These are phyloP conservation scores for Nycticryphes semicollaris DNA, from an alignment of 2,113 vertebrate genomes.

Conservation along the genomic window DNA sequence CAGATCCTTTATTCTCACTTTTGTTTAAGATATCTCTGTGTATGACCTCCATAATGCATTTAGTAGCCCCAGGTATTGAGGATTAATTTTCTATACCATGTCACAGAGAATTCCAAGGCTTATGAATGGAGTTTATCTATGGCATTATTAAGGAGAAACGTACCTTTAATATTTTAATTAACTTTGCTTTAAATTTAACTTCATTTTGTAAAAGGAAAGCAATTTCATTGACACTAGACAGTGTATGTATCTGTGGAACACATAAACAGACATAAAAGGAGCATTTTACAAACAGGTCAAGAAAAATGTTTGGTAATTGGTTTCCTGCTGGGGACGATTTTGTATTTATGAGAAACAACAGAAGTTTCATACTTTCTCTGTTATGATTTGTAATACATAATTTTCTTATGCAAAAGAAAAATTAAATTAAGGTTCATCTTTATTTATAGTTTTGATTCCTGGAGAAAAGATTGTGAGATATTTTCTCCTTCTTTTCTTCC, in stretches of 20 bases:
- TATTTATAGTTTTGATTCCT: neutral
- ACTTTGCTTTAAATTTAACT: neutral
- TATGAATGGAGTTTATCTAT: neutral
- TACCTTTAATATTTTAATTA: neutral
- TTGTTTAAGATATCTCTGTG: neutral
- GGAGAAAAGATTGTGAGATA: neutral
- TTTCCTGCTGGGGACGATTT: neutral
- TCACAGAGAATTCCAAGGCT: neutral
- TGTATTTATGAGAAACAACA: neutral
- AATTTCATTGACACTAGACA: neutral
- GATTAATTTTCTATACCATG: neutral
- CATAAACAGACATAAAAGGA: neutral
- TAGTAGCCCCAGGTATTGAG: neutral
- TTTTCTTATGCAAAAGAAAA: neutral
- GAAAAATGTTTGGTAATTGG: neutral
- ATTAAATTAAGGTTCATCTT: neutral
- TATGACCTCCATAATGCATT: neutral
- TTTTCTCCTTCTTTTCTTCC: neutral
- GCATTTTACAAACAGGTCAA: neutral
- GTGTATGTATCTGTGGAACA: neutral
- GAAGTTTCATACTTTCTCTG: neutral
- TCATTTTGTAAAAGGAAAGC: neutral
- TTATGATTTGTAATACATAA: neutral
- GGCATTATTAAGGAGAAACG: neutral
- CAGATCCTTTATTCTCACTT: neutral